Conservation (phyloP, 2,888 invertebrate species). For the Drosophila emarginata region DNA sequence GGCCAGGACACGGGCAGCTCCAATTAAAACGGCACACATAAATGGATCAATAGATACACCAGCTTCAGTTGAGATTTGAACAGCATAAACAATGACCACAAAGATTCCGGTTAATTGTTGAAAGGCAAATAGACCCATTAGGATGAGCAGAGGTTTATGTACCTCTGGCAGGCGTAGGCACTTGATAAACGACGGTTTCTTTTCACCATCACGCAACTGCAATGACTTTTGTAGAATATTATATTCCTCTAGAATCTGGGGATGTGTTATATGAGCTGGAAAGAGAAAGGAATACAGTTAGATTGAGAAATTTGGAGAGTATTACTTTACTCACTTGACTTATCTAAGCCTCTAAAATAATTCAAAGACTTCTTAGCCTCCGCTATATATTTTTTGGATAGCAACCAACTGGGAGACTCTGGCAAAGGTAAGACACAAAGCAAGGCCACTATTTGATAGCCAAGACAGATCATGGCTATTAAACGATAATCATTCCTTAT, state of each 20-base stretch:
- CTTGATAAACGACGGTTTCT: constrained; percentile 65
- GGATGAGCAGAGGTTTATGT: constrained; percentile 81
- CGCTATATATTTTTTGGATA: constrained; percentile 84
- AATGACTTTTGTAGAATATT: constrained; percentile 72
- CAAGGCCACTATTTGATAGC: constrained; percentile 76
- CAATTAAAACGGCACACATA: constrained; percentile 86
- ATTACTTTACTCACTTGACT: constrained; percentile 58
- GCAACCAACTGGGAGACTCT: constrained; percentile 88
- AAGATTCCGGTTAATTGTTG: constrained; percentile 89
- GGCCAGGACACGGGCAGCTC: constrained; percentile 85
- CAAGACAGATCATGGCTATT: constrained; percentile 78
- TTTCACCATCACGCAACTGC: constrained; percentile 65
- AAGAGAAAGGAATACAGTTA: neutral
- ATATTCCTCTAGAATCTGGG: constrained; percentile 76
- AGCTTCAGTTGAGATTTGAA: constrained; percentile 86
- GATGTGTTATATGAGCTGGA: constrained; percentile 73
- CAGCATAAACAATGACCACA: constrained; percentile 88
- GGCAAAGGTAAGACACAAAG: constrained; percentile 84
- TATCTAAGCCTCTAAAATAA: constrained; percentile 85
- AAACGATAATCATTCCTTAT: constrained; percentile 81
- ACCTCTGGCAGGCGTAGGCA: constrained; percentile 79
- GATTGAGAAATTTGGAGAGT: neutral
- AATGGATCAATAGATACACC: constrained; percentile 86
- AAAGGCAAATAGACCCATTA: constrained; percentile 86
- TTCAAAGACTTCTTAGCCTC: constrained; percentile 85